Evolutionary conservation across 2,888 invertebrate species (phyloP).

Genomic region (Xanthostigma xanthostigma): DNA sequence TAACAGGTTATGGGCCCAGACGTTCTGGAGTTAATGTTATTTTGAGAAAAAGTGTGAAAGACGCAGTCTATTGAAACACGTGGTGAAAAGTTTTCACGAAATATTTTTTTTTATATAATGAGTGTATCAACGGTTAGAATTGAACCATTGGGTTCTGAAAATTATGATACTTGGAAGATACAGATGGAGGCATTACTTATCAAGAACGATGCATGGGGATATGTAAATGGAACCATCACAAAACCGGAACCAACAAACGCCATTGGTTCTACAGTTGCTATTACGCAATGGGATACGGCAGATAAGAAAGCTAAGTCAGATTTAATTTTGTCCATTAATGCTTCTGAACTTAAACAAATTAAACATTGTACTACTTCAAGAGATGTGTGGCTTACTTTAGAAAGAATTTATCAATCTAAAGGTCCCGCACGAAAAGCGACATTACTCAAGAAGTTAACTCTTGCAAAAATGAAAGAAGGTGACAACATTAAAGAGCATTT

Average conservation of each 20-base stretch:
- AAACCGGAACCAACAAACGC: too few relatives aligned
- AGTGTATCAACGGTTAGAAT: neutral
- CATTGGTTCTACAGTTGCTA: too few relatives aligned
- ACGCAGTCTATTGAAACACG: too few relatives aligned
- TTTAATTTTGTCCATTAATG: neutral
- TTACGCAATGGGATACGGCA: too few relatives aligned
- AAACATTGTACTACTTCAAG: neutral
- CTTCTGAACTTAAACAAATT: neutral
- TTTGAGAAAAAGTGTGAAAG: too few relatives aligned
- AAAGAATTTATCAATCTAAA: neutral
- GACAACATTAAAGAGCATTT: too few relatives aligned
- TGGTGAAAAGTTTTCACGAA: too few relatives aligned
- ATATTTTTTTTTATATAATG: too few relatives aligned
- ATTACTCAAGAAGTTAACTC: neutral
- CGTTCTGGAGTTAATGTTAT: too few relatives aligned
- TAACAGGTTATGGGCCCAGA: too few relatives aligned
- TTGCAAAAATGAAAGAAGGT: too few relatives aligned
- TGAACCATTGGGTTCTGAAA: neutral
- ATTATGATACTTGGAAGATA: neutral
- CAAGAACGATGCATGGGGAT: neutral
- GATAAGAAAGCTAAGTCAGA: neutral
- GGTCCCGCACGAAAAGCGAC: neutral
- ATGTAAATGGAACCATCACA: neutral
- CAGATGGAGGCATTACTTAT: neutral
- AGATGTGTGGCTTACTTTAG: neutral